Evolutionary conservation across 2,113 vertebrate species (phyloP).

Genomic region (Pteronura brasiliensis): DNA sequence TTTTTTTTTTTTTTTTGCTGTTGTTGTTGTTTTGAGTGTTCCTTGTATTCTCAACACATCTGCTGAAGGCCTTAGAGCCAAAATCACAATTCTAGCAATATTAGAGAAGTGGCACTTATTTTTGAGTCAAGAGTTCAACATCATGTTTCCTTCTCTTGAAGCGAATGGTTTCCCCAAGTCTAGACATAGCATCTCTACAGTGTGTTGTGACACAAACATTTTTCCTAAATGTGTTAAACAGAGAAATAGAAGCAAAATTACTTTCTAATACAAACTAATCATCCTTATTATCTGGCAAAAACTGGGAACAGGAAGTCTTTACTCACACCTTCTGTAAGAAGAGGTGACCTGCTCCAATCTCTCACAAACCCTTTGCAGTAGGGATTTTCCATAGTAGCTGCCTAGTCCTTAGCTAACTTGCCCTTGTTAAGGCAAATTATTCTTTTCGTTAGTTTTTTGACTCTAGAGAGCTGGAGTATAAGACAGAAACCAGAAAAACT

Average conservation of each 20-base stretch:
- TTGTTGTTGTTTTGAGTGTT: neutral
- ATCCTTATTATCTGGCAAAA: neutral
- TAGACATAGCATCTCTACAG: neutral
- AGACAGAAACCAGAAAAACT: neutral
- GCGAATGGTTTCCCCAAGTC: neutral
- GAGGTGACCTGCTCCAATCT: neutral
- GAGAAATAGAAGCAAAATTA: neutral
- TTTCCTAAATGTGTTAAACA: neutral
- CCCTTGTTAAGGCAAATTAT: neutral
- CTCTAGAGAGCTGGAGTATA: neutral
- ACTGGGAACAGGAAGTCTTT: neutral
- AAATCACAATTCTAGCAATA: neutral
- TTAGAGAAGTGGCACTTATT: neutral
- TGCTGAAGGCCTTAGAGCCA: neutral
- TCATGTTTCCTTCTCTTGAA: neutral
- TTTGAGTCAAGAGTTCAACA: neutral
- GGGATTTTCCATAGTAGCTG: neutral
- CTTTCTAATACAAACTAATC: neutral
- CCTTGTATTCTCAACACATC: neutral
- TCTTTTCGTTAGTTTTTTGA: neutral
- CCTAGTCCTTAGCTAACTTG: neutral
- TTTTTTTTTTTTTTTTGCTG: fast-evolving
- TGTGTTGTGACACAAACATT: neutral
- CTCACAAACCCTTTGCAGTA: neutral
- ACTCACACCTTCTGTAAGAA: neutral